A percentile compares a stretch with the other conserved stretches of the same genome.
Evolutionary conservation across 2,888 invertebrate genomes (phyloP).

Genomic region (Chymomyza procnemis): DNA sequence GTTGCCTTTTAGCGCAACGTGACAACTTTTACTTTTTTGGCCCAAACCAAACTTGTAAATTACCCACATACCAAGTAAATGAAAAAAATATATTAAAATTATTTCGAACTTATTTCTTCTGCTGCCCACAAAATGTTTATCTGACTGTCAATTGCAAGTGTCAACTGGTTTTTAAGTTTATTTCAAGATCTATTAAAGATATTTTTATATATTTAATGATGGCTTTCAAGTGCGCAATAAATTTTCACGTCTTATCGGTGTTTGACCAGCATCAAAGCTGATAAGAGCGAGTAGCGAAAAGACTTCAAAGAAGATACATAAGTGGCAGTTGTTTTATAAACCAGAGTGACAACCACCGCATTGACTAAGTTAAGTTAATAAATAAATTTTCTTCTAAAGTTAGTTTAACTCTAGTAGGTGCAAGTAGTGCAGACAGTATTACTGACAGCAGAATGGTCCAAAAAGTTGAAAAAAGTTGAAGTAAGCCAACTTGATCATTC

Average conservation of each 20-base stretch:
- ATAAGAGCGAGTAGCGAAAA: constrained; percentile 10
- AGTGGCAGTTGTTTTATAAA: background rate
- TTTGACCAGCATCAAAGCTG: background rate
- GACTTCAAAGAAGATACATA: constrained; percentile 18
- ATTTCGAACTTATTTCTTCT: constrained; percentile 12
- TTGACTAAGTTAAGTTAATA: constrained; percentile 52
- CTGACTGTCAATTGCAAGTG: background rate
- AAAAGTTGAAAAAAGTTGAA: too few relatives aligned
- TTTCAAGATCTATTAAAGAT: background rate
- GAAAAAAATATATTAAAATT: too few relatives aligned
- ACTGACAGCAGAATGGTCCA: too few relatives aligned
- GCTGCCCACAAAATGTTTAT: background rate
- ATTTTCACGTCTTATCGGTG: constrained; percentile 3
- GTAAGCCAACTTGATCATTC: too few relatives aligned
- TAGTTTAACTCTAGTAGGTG: too few relatives aligned
- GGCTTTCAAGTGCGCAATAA: constrained; percentile 9
- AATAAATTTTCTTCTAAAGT: too few relatives aligned
- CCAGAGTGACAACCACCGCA: constrained; percentile 14
- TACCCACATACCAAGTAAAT: constrained; percentile 28
- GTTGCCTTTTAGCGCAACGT: constrained; percentile 33
- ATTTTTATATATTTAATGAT: background rate
- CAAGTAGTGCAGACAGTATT: too few relatives aligned
- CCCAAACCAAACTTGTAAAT: constrained; percentile 55
- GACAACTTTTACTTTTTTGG: constrained; percentile 65
- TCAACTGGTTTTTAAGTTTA: background rate